Evolutionary conservation across 2,113 vertebrate genomes (phyloP).

Genomic region (Myiagra hebetior): DNA sequence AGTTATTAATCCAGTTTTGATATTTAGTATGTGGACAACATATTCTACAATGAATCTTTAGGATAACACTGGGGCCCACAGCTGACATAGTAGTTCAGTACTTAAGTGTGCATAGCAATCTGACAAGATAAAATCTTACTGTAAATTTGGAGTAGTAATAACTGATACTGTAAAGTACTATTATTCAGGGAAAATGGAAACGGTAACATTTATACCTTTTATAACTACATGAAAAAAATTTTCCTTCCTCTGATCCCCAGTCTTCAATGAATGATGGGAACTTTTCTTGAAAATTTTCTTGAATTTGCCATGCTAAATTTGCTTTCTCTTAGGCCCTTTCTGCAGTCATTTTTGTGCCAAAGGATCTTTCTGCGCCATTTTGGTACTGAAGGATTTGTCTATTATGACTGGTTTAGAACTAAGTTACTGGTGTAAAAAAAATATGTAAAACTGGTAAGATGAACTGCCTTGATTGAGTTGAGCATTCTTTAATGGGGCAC

Average conservation of each 20-base stretch:
- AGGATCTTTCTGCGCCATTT: not conserved
- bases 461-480: not conserved
- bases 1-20: not conserved
- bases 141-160: not conserved
- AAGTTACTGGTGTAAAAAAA: not conserved
- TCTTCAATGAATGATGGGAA: not conserved
- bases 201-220: not conserved
- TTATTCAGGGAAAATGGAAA: not conserved
- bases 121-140: not conserved
- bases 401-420: not conserved
- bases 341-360: not conserved
- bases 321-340: not conserved
- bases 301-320: not conserved
- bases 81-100: not conserved
- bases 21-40: not conserved
- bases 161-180: not conserved
- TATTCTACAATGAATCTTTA: not conserved
- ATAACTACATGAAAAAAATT: not conserved
- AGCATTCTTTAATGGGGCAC: not conserved
- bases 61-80: rapidly evolving
- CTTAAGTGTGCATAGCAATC: not conserved
- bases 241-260: not conserved
- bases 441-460: not conserved
- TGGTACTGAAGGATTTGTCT: not conserved
- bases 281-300: not conserved